Base-by-base conservation (phyloP, 2,797 vertebrate species). In the Trachurus trachurus region DNA sequence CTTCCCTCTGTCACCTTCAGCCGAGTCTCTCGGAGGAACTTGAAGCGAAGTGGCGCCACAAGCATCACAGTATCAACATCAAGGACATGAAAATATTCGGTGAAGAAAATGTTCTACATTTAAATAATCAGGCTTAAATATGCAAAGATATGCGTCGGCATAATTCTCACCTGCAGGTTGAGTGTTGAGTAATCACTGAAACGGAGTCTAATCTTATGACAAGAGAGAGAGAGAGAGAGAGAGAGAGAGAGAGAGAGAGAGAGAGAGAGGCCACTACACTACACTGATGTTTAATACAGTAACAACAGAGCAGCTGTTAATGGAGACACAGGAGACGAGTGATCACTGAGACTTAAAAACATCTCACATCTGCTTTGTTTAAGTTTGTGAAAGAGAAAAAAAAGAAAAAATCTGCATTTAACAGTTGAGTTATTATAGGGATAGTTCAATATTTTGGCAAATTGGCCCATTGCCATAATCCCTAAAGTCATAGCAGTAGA, bases 121-220 rank as follows among this genome's bases (percentile, higher is more conserved):
- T 74, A 83, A 84, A 86, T 84, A 91, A 87, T 63, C 86, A 78
- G 57, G 29, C 59, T 80, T 81, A 85, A 88, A 85, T 89, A 92
- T 91, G 89, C 84, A 90, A 79, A 92, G 54, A 87, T 85, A 88
- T 88, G 84, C 80, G 66, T 9, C 52, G 53, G 67, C 56, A 39
- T 66, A 85, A 83, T 89, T 87, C 81, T 81, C 85, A 93, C 84
- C 87, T 91, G 86, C 78, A 85, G 66, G 72, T 74, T 84, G 75
- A 65, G 34, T n/a, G 57, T 54, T 22, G 81, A 81, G 79, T 88
- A 88, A 90, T 91, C 88, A 80, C 61, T 49, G 64, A 50, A 83
- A 80, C 34, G 1, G 40, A 83, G 77, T 80, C 70, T 83, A 74
- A 80, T 82, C 75, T 84, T 19, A 34, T 29, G 47, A 85, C 67